Evolutionary conservation across 2,888 invertebrate species (phyloP).

Genomic region (Tetranychus piercei): DNA sequence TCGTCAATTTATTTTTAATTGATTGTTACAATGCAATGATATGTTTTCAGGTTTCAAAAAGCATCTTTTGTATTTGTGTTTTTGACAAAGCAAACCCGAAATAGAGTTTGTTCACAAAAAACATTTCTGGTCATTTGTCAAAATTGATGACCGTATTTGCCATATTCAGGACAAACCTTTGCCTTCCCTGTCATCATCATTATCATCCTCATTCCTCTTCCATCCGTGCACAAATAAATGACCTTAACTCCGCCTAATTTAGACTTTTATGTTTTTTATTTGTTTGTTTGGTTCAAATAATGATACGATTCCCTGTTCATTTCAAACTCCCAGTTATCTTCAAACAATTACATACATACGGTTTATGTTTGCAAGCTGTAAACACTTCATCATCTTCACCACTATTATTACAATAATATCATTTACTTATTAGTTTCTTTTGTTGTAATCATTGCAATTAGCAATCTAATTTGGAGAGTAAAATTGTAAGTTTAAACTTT

Average conservation of each 20-base stretch:
- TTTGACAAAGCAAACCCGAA: too few species aligned
- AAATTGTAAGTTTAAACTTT: too few species aligned
- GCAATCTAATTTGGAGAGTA: too few species aligned
- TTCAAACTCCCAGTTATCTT: background rate
- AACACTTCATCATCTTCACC: background rate
- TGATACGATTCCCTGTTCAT: background rate
- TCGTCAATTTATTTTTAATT: too few species aligned
- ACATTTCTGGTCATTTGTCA: background rate
- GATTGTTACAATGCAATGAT: too few species aligned
- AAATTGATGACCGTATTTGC: background rate
- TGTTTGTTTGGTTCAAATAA: background rate
- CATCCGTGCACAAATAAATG: conserved; percentile 9
- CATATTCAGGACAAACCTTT: background rate
- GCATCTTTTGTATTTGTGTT: too few species aligned
- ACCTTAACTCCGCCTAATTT: background rate
- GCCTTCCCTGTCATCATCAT: background rate
- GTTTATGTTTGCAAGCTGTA: background rate
- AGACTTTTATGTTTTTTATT: background rate
- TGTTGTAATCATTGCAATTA: too few species aligned
- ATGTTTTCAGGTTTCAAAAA: too few species aligned
- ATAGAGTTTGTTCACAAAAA: background rate
- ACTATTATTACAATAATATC: background rate
- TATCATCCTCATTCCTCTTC: background rate
- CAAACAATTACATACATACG: background rate
- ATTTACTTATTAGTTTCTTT: too few species aligned